Conservation (phyloP, 1,140 invertebrate genomes). For the Lethocerus indicus region DNA sequence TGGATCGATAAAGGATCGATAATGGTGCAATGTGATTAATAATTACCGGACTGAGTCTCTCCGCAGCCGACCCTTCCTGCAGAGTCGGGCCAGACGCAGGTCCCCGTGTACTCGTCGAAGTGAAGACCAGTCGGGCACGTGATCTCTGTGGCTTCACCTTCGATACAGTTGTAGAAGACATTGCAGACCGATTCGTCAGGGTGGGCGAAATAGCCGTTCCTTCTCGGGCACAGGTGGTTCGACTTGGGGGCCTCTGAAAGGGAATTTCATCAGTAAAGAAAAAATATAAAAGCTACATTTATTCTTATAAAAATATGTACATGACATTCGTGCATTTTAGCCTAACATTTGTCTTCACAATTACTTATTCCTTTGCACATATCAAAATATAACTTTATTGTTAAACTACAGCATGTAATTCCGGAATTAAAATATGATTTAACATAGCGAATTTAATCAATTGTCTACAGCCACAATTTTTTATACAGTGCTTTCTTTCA, state of each 20-base stretch:
- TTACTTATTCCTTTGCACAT: no score
- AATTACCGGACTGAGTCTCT: slow-evolving; percentile 25
- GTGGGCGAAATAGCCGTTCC: slow-evolving; percentile 78
- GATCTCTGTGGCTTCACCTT: slow-evolving; percentile 60
- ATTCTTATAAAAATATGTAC: no score
- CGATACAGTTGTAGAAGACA: slow-evolving; percentile 77
- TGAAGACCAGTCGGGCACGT: slow-evolving; percentile 70
- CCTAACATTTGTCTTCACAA: no score
- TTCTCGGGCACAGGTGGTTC: slow-evolving; percentile 53
- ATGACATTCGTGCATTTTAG: no score
- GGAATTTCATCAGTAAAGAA: not conserved
- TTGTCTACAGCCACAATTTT: no score
- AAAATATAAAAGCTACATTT: not conserved
- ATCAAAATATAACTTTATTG: no score
- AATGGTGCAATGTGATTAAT: no score
- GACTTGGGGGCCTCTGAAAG: slow-evolving; percentile 53
- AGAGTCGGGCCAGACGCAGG: slow-evolving; percentile 74
- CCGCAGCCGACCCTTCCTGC: slow-evolving; percentile 57
- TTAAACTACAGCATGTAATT: no score
- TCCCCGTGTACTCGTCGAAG: slow-evolving; percentile 72
- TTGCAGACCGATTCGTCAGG: slow-evolving; percentile 63
- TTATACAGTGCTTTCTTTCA: no score
- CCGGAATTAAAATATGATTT: no score
- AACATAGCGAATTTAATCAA: no score
- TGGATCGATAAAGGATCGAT: no score